Evolutionary conservation across 2,113 vertebrate genomes (phyloP), one percentile per base, ranked within the genome.

Genomic region (Diadophis punctatus): DNA sequence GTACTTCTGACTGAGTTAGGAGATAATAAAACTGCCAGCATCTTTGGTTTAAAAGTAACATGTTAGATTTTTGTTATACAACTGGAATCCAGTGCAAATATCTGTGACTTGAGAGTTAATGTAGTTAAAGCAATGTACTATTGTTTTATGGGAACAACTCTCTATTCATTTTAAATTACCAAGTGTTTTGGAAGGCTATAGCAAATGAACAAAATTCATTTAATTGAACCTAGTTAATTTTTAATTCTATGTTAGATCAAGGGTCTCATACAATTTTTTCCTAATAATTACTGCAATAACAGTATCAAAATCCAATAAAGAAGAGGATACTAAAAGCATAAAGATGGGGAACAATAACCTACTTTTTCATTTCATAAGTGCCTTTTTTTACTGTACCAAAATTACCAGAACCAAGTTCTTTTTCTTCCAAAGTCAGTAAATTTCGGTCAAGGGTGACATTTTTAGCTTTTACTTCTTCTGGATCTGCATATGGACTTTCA

Each of bases 351-450:
- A 87, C 14, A 25, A 18, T 53, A 1, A 93, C 98, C 96, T 96
- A 99, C 99, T 98, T 99, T 93, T 97, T 99, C 98, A 99, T 99
- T 90, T 97, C 98, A 96, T 99, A 99, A 94, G 96, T 96, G 27
- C 99, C 99, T 95, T 98, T 99, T 56, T 98, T 98, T 93, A 99
- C 99, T 1, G 98, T 99, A 25, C 99, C 99, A 68, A 99, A 99
- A 96, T 99, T 99, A 4, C 99, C 99, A 46, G 99, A 99, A 20
- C 99, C 99, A 95, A 99, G 97, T 92, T 99, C 99, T n/a, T 97
- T 98, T 4, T 99, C 98, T 86, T 99, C 98, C 94, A 99, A 93
- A 18, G 96, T 96, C 87, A 99, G 97, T 84, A 99, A 97, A 3
- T 90, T 97, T 4, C 98, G 97, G 84, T 99, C 97, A 89, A 98